A percentile compares a stretch with the other conserved stretches of the same genome.
These are phyloP conservation scores for Drosophila lowei DNA, from an alignment of 1,140 invertebrate species.

Conservation along the genomic window DNA sequence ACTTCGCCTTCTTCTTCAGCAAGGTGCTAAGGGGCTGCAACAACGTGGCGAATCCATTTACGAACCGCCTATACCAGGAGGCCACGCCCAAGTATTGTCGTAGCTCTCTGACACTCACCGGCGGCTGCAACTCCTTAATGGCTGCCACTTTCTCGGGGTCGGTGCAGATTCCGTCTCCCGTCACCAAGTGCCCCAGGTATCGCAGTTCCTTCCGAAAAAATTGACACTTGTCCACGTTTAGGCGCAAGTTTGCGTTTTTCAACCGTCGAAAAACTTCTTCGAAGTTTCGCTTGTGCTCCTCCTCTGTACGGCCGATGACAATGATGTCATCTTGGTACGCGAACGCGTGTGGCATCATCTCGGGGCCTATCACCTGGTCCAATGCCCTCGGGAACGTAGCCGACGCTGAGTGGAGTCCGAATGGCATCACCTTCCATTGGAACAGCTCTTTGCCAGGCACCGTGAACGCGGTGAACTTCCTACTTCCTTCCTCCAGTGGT, in stretches of 20 bases:
- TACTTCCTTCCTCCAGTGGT: no score
- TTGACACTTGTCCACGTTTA: background rate
- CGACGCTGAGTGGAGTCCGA: no score
- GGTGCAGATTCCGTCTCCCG: background rate
- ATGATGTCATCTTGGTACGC: no score
- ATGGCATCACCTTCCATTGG: no score
- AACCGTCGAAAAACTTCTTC: no score
- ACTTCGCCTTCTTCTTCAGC: background rate
- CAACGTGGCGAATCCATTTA: background rate
- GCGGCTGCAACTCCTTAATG: constrained; percentile 2
- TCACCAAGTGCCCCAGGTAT: background rate
- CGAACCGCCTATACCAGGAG: constrained; percentile 17
- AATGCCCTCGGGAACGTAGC: no score
- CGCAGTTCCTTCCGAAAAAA: background rate
- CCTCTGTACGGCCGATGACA: no score
- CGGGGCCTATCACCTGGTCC: no score
- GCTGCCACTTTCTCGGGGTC: constrained; percentile 7
- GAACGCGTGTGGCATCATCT: no score
- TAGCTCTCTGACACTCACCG: constrained; percentile 2
- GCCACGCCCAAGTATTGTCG: constrained; percentile 4
- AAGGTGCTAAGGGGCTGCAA: background rate
- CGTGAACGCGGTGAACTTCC: no score
- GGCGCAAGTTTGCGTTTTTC: background rate
- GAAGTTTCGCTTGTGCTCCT: no score
- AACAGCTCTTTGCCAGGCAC: no score